phyloP scores from a whole-genome alignment of 2,888 invertebrate species.

The Phyto melanocephala region DNA sequence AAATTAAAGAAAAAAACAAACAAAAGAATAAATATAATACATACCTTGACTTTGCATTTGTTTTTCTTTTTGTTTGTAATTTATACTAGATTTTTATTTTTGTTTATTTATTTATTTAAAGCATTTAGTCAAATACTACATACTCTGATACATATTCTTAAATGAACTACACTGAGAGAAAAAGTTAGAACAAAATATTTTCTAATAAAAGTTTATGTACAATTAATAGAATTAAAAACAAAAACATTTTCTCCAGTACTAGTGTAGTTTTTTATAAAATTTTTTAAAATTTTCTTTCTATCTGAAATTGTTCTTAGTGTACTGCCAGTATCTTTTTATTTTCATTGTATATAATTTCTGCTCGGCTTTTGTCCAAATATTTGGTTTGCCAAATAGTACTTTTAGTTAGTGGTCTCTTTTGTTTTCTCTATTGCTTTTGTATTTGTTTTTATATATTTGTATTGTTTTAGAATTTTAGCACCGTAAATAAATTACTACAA shows the following conservation, averaged over 20 bases:
- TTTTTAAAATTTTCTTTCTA: too few relatives aligned
- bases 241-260: too few relatives aligned
- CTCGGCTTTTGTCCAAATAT: slow-evolving; percentile 59
- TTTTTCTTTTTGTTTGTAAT: neutral
- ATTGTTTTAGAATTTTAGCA: slow-evolving; percentile 45
- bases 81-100: neutral
- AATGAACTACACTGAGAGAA: neutral
- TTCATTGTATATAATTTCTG: neutral
- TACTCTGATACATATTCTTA: neutral
- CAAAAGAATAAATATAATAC: neutral
- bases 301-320: slow-evolving; percentile 10
- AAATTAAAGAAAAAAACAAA: neutral
- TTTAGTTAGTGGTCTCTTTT: slow-evolving; percentile 13
- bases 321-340: neutral
- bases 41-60: slow-evolving; percentile 47
- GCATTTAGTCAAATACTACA: neutral
- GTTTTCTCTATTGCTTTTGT: slow-evolving; percentile 1
- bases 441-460: slow-evolving; percentile 9
- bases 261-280: too few relatives aligned
- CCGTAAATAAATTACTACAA: slow-evolving; percentile 17
- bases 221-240: too few relatives aligned
- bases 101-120: slow-evolving; percentile 24
- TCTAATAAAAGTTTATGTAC: too few relatives aligned
- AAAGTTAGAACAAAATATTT: neutral
- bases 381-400: slow-evolving; percentile 50